A percentile compares a stretch with the other conserved stretches of the same genome.
Evolutionary conservation across 1,140 invertebrate genomes (phyloP).

Genomic region (Bombus superbus): DNA sequence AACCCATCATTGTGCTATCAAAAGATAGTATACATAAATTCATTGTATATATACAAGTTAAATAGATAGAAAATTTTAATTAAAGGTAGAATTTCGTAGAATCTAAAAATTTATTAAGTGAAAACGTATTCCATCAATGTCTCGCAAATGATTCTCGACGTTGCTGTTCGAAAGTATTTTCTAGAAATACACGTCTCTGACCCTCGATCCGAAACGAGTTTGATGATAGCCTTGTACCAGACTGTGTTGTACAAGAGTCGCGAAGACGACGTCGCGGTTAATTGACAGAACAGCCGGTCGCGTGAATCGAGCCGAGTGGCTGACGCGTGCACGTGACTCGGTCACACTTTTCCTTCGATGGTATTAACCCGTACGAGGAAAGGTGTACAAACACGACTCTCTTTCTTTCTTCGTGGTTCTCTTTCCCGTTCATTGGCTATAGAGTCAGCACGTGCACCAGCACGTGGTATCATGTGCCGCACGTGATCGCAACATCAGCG

Average conservation of each 20-base stretch:
- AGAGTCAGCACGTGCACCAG: conserved; percentile 72
- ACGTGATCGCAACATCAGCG: conserved; percentile 72
- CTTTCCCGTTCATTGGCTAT: conserved; percentile 2
- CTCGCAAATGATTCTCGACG: neutral
- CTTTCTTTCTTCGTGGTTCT: conserved; percentile 41
- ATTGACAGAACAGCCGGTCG: conserved; percentile 72
- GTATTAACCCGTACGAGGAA: conserved; percentile 61
- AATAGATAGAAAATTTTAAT: no score
- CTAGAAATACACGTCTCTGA: neutral
- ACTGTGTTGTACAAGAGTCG: conserved; percentile 13
- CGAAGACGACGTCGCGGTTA: conserved; percentile 59
- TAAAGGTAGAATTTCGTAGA: no score
- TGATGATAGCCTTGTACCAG: conserved; percentile 19
- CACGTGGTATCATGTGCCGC: conserved; percentile 72
- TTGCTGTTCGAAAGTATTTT: neutral
- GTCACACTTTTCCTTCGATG: conserved; percentile 67
- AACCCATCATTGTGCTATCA: no score
- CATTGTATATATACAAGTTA: no score
- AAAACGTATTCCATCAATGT: neutral
- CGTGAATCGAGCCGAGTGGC: conserved; percentile 70
- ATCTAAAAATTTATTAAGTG: no score
- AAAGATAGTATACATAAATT: no score
- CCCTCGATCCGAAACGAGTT: neutral
- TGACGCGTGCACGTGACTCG: conserved; percentile 74
- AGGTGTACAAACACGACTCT: conserved; percentile 52